A percentile compares a stretch with the other conserved stretches of the same genome.
These are phyloP conservation scores for Ovis canadensis DNA, from an alignment of 2,113 vertebrate species.

Conservation along the genomic window DNA sequence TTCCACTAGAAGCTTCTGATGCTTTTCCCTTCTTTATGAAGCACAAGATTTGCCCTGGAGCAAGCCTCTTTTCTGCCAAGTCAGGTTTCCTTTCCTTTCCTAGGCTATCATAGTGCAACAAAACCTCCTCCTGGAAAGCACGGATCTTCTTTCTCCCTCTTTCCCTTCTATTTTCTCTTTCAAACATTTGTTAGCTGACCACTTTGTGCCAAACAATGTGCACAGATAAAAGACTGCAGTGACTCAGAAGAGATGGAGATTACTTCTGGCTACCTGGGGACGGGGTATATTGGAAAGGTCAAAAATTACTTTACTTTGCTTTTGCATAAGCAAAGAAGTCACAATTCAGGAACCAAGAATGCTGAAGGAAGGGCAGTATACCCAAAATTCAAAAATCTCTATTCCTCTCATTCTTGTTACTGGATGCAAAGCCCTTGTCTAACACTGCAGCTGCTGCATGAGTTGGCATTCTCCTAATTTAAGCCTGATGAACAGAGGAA, in stretches of 20 bases:
- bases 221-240: background rate
- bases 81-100: background rate
- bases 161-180: background rate
- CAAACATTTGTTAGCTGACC: background rate
- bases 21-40: background rate
- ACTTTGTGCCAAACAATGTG: background rate
- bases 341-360: background rate
- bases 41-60: background rate
- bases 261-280: background rate
- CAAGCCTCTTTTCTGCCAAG: background rate
- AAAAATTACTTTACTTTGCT: background rate
- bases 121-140: background rate
- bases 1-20: background rate
- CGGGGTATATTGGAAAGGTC: background rate
- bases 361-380: background rate
- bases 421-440: background rate
- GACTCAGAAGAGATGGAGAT: background rate
- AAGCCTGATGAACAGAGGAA: background rate
- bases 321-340: background rate
- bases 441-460: background rate
- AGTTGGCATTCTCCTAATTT: constrained; percentile 44
- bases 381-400: background rate
- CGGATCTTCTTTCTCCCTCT: background rate
- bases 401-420: background rate
- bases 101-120: background rate